Evolutionary conservation across 2,888 invertebrate genomes (phyloP).

Genomic region (Drosophila subsilvestris): DNA sequence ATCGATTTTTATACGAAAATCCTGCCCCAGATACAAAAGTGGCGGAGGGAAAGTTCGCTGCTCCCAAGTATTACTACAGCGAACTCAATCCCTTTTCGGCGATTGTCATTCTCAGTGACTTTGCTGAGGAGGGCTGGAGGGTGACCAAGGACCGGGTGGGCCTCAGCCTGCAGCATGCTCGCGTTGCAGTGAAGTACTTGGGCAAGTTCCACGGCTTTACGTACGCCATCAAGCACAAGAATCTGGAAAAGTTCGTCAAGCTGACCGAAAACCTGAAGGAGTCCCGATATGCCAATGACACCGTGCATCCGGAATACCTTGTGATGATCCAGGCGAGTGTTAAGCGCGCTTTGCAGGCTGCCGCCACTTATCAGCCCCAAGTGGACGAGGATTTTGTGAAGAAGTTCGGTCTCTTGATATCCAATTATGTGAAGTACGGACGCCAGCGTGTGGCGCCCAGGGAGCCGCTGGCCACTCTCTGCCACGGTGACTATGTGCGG

Average conservation of each 20-base stretch:
- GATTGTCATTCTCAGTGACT: slow-evolving; percentile 79
- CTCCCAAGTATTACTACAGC: slow-evolving; percentile 79
- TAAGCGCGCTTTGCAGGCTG: slow-evolving; percentile 53
- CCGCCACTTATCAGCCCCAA: slow-evolving; percentile 60
- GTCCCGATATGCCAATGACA: slow-evolving; percentile 66
- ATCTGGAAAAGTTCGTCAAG: slow-evolving; percentile 63
- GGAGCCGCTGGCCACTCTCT: slow-evolving; percentile 81
- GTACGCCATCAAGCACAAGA: slow-evolving; percentile 76
- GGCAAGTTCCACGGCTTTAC: slow-evolving; percentile 82
- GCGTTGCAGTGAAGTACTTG: slow-evolving; percentile 76
- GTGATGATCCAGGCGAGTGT: slow-evolving; percentile 34
- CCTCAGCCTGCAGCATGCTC: slow-evolving; percentile 80
- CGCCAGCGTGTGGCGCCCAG: slow-evolving; percentile 73
- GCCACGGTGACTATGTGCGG: slow-evolving; percentile 83
- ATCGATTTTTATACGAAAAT: slow-evolving; percentile 77
- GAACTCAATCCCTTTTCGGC: slow-evolving; percentile 65
- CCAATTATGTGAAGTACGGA: slow-evolving; percentile 55
- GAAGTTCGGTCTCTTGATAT: slow-evolving; percentile 54
- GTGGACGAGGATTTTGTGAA: slow-evolving; percentile 71
- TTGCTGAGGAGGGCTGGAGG: slow-evolving; percentile 72
- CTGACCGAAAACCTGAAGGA: slow-evolving; percentile 69
- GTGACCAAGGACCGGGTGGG: slow-evolving; percentile 72
- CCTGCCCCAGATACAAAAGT: slow-evolving; percentile 71
- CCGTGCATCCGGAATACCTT: slow-evolving; percentile 54
- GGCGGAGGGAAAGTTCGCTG: slow-evolving; percentile 51